Base-by-base conservation (phyloP, 1,140 invertebrate genomes). In the Heliconius congener region DNA sequence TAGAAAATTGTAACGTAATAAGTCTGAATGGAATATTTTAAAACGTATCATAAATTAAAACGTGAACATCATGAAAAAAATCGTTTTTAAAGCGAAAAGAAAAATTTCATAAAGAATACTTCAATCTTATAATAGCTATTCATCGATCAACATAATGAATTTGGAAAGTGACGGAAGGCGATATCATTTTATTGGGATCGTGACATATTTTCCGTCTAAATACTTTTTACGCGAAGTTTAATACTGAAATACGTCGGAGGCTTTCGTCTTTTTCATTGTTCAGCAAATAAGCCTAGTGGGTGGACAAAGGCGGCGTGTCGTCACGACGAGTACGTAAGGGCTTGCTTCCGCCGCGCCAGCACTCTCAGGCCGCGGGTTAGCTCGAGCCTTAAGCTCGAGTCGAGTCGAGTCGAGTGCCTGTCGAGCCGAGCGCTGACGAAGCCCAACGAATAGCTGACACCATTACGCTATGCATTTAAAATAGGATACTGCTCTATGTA, bases 221-320 rank as follows among this genome's bases (percentile, higher is more conserved):
- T 88, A 79, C 82, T 78, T 83, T 76, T 78, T 80, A 27, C 77
- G 78, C 76, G 73, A 77, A 55, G 82, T 78, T 88, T 88, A 83
- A 86, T 88, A 86, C 84, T 86, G 85, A 89, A 91, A 90, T 89
- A 88, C 81, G 87, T 88, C 80, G 84, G 84, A 85, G 84, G 89
- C 87, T 91, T 92, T 90, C 88, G 87, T 90, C 87, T 84, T 94
- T 92, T 91, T 89, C 88, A 91, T 92, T 94, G 92, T 92, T 94
- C 92, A 94, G 91, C 90, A 94, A 94, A 94, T 94, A 93, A 94
- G 91, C 87, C 90, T 92, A 92, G 91, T 92, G 90, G 88, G 87
- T 90, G 89, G 91, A 94, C 93, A 94, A 94, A 93, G 93, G 91
- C 87, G 93, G 91, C 87, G 86, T 88, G 89, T 90, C 87, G 90